A percentile compares a stretch with the other conserved stretches of the same genome.
These are phyloP conservation scores for Mesochorus sp. DNA, from an alignment of 2,888 invertebrate genomes.

Conservation along the genomic window DNA sequence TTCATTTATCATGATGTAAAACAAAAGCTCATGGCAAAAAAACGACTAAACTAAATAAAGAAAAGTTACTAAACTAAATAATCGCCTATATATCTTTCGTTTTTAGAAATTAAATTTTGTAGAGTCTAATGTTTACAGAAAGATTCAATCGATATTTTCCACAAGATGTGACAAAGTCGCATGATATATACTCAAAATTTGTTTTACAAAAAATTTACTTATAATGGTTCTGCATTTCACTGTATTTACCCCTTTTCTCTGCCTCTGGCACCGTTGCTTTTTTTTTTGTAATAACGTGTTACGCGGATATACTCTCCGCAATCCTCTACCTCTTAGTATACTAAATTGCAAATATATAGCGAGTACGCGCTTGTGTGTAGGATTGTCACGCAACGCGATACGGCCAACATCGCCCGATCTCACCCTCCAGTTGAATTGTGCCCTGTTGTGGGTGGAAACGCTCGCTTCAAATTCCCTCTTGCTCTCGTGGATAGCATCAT, in stretches of 20 bases:
- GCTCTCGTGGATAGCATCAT: neutral
- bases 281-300: constrained; percentile 31
- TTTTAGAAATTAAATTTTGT: no score
- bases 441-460: constrained; percentile 9
- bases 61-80: no score
- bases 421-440: neutral
- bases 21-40: no score
- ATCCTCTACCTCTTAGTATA: constrained; percentile 3
- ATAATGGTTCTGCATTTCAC: neutral
- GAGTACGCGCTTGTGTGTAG: constrained; percentile 19
- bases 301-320: neutral
- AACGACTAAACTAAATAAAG: no score
- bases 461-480: constrained; percentile 19
- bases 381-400: constrained; percentile 54
- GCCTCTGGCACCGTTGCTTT: no score
- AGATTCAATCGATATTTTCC: no score
- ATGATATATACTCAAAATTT: no score
- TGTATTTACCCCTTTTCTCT: no score
- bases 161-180: no score
- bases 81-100: no score
- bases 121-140: no score
- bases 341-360: constrained; percentile 27
- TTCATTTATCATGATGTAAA: no score
- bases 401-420: constrained; percentile 9
- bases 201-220: neutral